Evolutionary conservation across 2,797 vertebrate genomes (phyloP).

Genomic region (Sebastolobus alascanus): DNA sequence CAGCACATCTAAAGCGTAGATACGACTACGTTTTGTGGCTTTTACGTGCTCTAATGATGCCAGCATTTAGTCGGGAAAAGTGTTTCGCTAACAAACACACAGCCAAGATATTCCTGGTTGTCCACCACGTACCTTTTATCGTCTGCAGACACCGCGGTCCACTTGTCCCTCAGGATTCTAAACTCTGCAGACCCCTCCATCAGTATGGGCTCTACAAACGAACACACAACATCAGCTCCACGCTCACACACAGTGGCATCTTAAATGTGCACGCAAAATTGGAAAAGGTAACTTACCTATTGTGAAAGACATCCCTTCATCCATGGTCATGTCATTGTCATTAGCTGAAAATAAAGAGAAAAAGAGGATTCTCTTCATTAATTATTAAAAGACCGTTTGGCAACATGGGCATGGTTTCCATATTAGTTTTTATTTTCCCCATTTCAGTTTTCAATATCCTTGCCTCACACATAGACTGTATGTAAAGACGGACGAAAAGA

Average conservation of each 20-base stretch:
- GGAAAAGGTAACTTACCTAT: conserved; percentile 87
- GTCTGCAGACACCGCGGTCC: conserved; percentile 94
- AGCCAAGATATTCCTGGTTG: not conserved
- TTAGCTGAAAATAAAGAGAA: conserved; percentile 86
- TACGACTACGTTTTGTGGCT: not conserved
- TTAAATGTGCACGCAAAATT: not conserved
- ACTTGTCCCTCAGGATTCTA: conserved; percentile 92
- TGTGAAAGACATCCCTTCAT: conserved; percentile 97
- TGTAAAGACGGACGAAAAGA: too few species aligned
- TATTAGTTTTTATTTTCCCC: not conserved
- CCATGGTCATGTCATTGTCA: conserved; percentile 91
- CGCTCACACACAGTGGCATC: not conserved
- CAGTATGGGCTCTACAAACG: conserved; percentile 92
- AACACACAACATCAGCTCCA: conserved; percentile 19
- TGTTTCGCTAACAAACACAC: not conserved
- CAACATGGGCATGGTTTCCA: not conserved
- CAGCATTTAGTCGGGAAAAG: not conserved
- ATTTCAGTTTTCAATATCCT: not conserved
- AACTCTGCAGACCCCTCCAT: conserved; percentile 93
- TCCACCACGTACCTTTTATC: conserved; percentile 88
- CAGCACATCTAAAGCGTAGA: too few species aligned
- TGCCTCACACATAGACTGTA: not conserved
- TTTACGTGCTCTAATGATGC: not conserved
- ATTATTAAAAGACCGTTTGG: not conserved
- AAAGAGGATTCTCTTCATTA: not conserved